phyloP scores from a whole-genome alignment of 1,140 invertebrate genomes.

The Lordiphosa collinella region DNA sequence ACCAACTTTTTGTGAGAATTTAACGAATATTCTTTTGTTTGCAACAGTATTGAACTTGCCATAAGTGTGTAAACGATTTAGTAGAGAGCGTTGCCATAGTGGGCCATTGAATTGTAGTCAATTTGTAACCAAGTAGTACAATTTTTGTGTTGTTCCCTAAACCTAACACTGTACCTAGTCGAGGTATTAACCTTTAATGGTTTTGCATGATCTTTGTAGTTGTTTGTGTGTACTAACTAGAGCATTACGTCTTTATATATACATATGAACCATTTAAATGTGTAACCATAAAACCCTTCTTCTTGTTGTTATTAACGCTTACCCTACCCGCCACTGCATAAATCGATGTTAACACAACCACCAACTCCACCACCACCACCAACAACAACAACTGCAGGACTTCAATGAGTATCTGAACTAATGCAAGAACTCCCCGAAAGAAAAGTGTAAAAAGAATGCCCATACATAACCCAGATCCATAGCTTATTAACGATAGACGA shows the following conservation, averaged over 20 bases:
- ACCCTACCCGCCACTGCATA: conserved; percentile 77
- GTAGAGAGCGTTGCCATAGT: not conserved
- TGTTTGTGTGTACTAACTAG: conserved; percentile 44
- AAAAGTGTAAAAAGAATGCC: conserved; percentile 14
- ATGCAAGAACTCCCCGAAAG: conserved; percentile 24
- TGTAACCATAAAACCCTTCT: conserved; percentile 74
- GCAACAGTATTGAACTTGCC: conserved; percentile 70
- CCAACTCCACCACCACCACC: conserved; percentile 60
- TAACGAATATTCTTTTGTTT: conserved; percentile 30
- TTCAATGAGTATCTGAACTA: conserved; percentile 80
- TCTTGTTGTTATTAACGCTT: conserved; percentile 78
- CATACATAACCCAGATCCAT: conserved; percentile 20
- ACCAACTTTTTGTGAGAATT: conserved; percentile 51
- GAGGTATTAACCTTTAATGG: conserved; percentile 39
- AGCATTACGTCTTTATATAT: conserved; percentile 31
- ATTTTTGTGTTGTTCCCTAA: not conserved
- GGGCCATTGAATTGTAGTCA: conserved; percentile 38
- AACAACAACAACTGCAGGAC: conserved; percentile 64
- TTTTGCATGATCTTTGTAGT: conserved; percentile 74
- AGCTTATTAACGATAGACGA: conserved; percentile 13
- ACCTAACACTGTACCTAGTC: conserved; percentile 8
- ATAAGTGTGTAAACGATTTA: conserved; percentile 42
- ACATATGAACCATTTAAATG: conserved; percentile 56
- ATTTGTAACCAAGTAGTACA: not conserved
- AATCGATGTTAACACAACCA: conserved; percentile 75